Evolutionary conservation across 2,113 vertebrate genomes (phyloP), one percentile per base, ranked within the genome.

Genomic region (Ailuropoda melanoleuca): DNA sequence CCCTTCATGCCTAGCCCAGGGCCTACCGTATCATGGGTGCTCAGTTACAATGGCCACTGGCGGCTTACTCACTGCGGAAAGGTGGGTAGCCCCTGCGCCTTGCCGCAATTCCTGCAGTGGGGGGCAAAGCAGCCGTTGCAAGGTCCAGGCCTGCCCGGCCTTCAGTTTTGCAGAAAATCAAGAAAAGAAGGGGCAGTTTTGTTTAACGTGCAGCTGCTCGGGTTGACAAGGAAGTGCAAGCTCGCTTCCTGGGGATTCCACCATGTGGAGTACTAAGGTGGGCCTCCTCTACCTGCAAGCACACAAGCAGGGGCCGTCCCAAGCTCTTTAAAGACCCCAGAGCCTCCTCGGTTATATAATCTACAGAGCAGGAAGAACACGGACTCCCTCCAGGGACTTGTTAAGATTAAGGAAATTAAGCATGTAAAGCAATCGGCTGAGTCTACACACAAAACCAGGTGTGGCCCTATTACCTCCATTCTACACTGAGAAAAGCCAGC

Each of bases 11-110:
- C 23, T 8, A 34, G 53, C 34, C 43, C 14, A 2, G 1, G 0
- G 1, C 66, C 34, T 14, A 5, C 34, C 8, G 29, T 4, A 13
- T 34, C 14, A 0, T 0, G 8, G 29, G 53, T 12, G 72, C 55
- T 23, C 34, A 48, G 23, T 2, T 21, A 0, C 2, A 19, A 15
- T 13, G 2, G 43, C 53, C 24, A 4, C 19, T 29, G 50, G 21
- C 0, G 1, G 4, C 23, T 26, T 19, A 3, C 53, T 34, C 6
- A 0, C 85, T 4, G 8, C 4, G 4, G 48, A 4, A 37, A n/a
- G 34, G 1, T 0, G 6, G 23, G 0, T 29, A 53, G 56, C 46
- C 55, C 21, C 43, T 0, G 43, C 43, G 39, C 56, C 34, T 3
- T 19, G 37, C 0, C 0, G 19, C 34, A 12, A 58, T 8, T 34